phyloP scores from a whole-genome alignment of 2,113 vertebrate species.

The Melanotaenia duboulayi region DNA sequence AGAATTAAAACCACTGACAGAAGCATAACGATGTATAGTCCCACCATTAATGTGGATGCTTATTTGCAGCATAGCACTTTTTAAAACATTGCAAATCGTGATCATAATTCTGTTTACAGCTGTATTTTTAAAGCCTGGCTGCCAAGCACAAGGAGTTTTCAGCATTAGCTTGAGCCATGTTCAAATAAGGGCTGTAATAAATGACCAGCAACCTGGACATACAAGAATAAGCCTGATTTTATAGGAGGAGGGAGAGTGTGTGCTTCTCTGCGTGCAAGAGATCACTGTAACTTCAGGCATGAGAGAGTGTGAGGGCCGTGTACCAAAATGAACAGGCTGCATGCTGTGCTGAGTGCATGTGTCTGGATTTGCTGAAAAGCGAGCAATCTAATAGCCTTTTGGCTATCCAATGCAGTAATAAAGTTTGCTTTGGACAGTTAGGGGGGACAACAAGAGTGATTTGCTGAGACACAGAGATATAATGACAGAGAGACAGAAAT shows the following conservation, averaged over 20 bases:
- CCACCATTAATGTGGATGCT: background rate
- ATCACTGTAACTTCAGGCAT: conserved; percentile 38
- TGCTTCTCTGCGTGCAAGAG: conserved; percentile 5
- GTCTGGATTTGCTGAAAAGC: conserved; percentile 37
- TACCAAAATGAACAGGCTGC: conserved; percentile 40
- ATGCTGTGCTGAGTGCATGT: conserved; percentile 35
- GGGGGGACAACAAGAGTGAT: conserved; percentile 43
- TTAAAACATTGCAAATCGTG: background rate
- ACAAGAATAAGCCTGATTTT: conserved; percentile 29
- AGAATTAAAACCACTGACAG: background rate
- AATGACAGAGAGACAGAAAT: background rate
- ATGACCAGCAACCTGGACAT: conserved; percentile 14
- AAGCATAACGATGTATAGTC: background rate
- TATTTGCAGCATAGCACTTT: background rate
- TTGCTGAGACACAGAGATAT: conserved; percentile 30
- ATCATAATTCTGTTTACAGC: background rate
- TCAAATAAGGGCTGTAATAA: conserved; percentile 22
- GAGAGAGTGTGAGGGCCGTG: conserved; percentile 26
- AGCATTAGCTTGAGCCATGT: background rate
- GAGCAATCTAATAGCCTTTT: conserved; percentile 56
- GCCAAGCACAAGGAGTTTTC: too few species aligned
- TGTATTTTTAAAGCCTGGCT: too few species aligned
- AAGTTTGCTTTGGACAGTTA: conserved; percentile 49
- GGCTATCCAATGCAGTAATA: conserved; percentile 46
- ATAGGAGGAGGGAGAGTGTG: conserved; percentile 5